Conservation (phyloP, 2,888 invertebrate species). For the Ypsolopha scabrella region DNA sequence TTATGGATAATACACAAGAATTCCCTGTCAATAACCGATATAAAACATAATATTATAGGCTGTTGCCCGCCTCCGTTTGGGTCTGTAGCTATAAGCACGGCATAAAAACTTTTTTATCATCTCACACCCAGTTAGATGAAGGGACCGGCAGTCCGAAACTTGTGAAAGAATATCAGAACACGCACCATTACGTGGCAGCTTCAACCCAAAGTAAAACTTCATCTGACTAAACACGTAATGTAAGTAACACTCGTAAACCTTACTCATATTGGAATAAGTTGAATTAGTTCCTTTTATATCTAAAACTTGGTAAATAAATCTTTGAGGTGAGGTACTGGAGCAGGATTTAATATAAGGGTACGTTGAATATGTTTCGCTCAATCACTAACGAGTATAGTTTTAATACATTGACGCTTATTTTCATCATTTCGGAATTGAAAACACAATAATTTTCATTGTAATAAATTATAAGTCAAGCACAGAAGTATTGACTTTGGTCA, state of each 20-base stretch:
- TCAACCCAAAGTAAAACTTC: slow-evolving; percentile 9
- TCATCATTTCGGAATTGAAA: too few species aligned
- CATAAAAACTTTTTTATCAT: slow-evolving; percentile 63
- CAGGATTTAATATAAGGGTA: too few species aligned
- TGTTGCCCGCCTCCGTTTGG: not conserved
- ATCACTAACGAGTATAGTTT: too few species aligned
- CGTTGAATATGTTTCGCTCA: too few species aligned
- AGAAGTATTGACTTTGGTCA: too few species aligned
- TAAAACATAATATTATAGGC: not conserved
- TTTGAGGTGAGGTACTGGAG: too few species aligned
- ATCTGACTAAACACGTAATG: slow-evolving; percentile 6
- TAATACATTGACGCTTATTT: too few species aligned
- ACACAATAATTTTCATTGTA: too few species aligned
- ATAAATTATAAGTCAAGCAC: too few species aligned
- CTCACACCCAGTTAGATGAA: slow-evolving; percentile 30
- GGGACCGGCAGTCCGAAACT: slow-evolving; percentile 26
- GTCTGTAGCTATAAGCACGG: slow-evolving; percentile 40
- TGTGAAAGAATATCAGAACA: slow-evolving; percentile 41
- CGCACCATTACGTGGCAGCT: slow-evolving; percentile 42
- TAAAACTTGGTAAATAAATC: too few species aligned
- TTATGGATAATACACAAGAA: not conserved
- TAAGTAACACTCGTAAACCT: not conserved
- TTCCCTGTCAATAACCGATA: not conserved
- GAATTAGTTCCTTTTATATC: not conserved
- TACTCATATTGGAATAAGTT: slow-evolving; percentile 1